Conservation (phyloP, 1,140 invertebrate species). For the Holotrichia oblita region DNA sequence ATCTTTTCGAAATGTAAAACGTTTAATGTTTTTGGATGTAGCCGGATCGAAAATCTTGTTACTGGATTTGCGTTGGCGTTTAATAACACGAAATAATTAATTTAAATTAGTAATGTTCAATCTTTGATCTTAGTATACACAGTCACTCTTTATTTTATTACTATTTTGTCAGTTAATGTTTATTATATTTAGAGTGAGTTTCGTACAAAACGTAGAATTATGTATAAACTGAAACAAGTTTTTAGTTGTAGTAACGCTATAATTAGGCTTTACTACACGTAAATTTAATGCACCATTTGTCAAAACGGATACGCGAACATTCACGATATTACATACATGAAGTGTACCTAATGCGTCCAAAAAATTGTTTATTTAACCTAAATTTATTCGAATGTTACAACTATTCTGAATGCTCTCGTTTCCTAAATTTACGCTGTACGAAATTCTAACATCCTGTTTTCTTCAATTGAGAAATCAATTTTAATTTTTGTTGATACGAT, state of each 20-base stretch:
- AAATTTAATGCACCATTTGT: slow-evolving; percentile 19
- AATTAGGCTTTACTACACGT: neutral
- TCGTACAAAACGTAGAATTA: neutral
- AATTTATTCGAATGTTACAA: slow-evolving; percentile 11
- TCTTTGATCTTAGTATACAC: neutral
- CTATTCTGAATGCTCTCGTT: neutral
- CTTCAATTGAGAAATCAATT: neutral
- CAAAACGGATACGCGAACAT: neutral
- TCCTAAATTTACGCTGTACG: neutral
- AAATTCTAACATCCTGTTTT: neutral
- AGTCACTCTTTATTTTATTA: neutral
- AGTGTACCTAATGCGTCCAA: neutral
- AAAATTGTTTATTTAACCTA: neutral
- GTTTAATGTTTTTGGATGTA: neutral
- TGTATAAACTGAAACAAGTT: too few species aligned
- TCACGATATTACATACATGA: neutral
- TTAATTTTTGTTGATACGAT: too few species aligned
- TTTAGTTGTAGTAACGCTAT: too few species aligned
- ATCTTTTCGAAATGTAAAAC: neutral
- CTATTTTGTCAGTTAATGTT: neutral
- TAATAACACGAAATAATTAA: neutral
- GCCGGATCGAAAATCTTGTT: neutral
- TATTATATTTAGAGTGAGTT: neutral
- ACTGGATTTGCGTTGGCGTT: neutral
- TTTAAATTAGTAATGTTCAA: neutral